Conservation (phyloP, 2,888 invertebrate species). For the Eristalinus sepulchralis region DNA sequence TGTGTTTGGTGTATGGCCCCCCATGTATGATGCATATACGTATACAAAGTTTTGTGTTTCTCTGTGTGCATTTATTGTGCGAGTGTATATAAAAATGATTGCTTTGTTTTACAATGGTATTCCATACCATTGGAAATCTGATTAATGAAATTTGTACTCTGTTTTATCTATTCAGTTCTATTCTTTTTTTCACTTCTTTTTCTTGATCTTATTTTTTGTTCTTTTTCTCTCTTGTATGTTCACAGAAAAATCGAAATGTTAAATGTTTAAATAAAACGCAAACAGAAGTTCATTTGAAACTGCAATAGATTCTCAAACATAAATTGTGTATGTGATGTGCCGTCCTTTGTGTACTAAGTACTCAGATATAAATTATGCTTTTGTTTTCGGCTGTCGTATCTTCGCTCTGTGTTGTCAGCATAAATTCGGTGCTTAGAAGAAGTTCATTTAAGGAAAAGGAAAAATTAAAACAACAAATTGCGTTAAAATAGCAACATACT, state of each 20-base stretch:
- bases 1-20: slow-evolving; percentile 1
- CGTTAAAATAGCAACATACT: slow-evolving; percentile 26
- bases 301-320: slow-evolving; percentile 36
- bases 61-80: slow-evolving; percentile 1
- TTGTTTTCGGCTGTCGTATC: slow-evolving; percentile 57
- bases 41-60: background rate
- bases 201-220: slow-evolving; percentile 7
- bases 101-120: slow-evolving; percentile 68
- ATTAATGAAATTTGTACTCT: slow-evolving; percentile 51
- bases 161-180: background rate
- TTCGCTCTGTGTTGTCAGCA: slow-evolving; percentile 57
- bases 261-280: slow-evolving; percentile 25
- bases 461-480: background rate
- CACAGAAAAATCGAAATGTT: slow-evolving; percentile 39
- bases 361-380: slow-evolving; percentile 54
- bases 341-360: slow-evolving; percentile 63
- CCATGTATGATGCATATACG: slow-evolving; percentile 16
- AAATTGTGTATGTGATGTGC: slow-evolving; percentile 57
- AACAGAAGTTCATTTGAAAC: slow-evolving; percentile 12
- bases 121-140: slow-evolving; percentile 57
- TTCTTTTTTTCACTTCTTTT: background rate
- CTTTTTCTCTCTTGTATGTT: slow-evolving; percentile 28
- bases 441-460: slow-evolving; percentile 21
- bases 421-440: slow-evolving; percentile 56
- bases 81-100: slow-evolving; percentile 53